Conservation (phyloP, 2,113 vertebrate genomes). For the Heptranchias perlo region DNA sequence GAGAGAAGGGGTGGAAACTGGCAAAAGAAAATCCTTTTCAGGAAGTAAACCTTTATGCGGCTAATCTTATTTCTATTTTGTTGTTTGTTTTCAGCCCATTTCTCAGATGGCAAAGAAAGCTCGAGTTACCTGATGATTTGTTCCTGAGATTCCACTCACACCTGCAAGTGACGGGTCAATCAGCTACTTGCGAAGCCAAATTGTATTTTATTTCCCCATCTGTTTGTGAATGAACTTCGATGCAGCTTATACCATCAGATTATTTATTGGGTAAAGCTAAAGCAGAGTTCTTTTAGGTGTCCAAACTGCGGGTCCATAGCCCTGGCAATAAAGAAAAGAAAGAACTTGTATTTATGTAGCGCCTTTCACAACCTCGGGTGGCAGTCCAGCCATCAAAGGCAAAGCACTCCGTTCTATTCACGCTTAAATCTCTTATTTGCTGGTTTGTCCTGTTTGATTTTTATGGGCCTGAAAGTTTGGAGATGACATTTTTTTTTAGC, state of each 20-base stretch:
- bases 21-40: not conserved
- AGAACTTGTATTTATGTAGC: too few relatives aligned
- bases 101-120: conserved; percentile 30
- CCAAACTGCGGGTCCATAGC: not conserved
- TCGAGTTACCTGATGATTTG: conserved; percentile 25
- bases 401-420: not conserved
- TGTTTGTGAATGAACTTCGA: conserved; percentile 28
- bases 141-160: not conserved
- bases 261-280: conserved; percentile 1
- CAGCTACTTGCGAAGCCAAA: conserved; percentile 19
- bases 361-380: too few relatives aligned
- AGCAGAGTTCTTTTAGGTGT: not conserved
- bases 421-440: not conserved
- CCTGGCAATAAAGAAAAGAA: too few relatives aligned
- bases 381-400: not conserved
- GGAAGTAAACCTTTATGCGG: not conserved
- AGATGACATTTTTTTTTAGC: not conserved
- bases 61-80: not conserved
- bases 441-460: conserved; percentile 16
- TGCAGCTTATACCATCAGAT: conserved; percentile 4
- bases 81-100: conserved; percentile 25
- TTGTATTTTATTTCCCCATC: not conserved
- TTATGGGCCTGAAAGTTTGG: not conserved
- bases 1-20: not conserved
- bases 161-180: not conserved